These are phyloP conservation scores for Strix uralensis DNA, from an alignment of 2,113 vertebrate genomes.

Conservation along the genomic window DNA sequence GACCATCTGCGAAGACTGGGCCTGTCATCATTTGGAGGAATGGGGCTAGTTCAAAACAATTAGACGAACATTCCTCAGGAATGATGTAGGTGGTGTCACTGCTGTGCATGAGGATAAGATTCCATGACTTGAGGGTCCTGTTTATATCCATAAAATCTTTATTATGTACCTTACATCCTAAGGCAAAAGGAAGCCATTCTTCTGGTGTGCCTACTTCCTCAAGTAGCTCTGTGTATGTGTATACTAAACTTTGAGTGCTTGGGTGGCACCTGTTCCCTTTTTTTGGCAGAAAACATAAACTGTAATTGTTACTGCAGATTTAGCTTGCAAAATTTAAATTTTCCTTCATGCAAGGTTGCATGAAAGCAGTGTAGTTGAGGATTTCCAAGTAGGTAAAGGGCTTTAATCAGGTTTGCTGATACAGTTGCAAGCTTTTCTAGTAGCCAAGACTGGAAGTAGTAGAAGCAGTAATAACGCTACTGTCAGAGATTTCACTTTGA, in stretches of 20 bases:
- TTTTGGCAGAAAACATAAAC: not conserved
- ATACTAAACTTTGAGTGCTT: not conserved
- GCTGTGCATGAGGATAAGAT: not conserved
- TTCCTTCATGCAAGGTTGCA: not conserved
- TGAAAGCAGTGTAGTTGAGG: not conserved
- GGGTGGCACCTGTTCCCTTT: not conserved
- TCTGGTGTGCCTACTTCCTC: not conserved
- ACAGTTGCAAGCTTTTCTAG: not conserved
- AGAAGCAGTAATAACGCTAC: not conserved
- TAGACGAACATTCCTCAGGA: not conserved
- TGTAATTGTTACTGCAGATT: not conserved
- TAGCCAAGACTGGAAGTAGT: not conserved
- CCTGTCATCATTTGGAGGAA: not conserved
- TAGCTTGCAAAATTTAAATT: not conserved
- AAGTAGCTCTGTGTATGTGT: not conserved
- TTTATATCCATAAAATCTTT: not conserved
- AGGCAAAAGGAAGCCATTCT: not conserved
- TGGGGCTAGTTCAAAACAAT: not conserved
- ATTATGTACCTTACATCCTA: not conserved
- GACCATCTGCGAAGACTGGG: not conserved
- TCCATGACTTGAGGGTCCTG: not conserved
- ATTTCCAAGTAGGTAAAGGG: not conserved
- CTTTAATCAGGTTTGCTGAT: not conserved
- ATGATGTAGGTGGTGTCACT: not conserved
- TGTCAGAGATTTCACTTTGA: not conserved